These are phyloP conservation scores for Colostygia pectinataria DNA, from an alignment of 2,888 invertebrate genomes.

Conservation along the genomic window DNA sequence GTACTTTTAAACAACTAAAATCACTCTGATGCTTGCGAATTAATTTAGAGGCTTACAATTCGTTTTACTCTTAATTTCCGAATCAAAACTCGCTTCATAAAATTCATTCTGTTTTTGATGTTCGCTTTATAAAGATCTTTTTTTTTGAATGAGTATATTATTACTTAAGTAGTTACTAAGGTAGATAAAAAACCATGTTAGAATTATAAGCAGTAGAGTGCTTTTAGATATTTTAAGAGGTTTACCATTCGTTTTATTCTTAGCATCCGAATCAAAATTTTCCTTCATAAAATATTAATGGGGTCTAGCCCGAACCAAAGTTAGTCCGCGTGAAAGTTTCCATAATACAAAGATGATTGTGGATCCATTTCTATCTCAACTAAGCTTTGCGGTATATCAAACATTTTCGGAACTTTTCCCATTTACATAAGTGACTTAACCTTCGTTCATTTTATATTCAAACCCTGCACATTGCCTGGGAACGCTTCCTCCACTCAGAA, in stretches of 20 bases:
- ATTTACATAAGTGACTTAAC: slow-evolving; percentile 63
- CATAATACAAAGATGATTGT: slow-evolving; percentile 26
- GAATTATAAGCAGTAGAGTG: too few relatives aligned
- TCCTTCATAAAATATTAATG: slow-evolving; percentile 2
- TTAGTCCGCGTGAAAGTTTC: slow-evolving; percentile 11
- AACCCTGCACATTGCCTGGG: slow-evolving; percentile 47
- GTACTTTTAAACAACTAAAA: too few relatives aligned
- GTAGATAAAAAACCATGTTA: too few relatives aligned
- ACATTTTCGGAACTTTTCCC: slow-evolving; percentile 49
- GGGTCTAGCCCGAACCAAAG: not conserved
- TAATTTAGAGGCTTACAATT: too few relatives aligned
- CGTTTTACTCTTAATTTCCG: too few relatives aligned
- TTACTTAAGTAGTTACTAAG: too few relatives aligned
- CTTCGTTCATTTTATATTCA: slow-evolving; percentile 58
- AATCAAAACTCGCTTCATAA: too few relatives aligned
- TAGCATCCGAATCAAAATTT: not conserved
- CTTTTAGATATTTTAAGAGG: not conserved
- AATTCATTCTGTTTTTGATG: too few relatives aligned
- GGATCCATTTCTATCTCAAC: slow-evolving; percentile 26
- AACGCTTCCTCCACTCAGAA: slow-evolving; percentile 50
- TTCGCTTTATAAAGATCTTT: too few relatives aligned
- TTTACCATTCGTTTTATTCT: not conserved
- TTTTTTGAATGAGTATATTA: too few relatives aligned
- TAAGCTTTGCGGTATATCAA: slow-evolving; percentile 36
- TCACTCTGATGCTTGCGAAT: too few relatives aligned